A percentile compares a stretch with the other conserved stretches of the same genome.
Evolutionary conservation across 2,888 invertebrate genomes (phyloP).

Genomic region (Antitype chi): DNA sequence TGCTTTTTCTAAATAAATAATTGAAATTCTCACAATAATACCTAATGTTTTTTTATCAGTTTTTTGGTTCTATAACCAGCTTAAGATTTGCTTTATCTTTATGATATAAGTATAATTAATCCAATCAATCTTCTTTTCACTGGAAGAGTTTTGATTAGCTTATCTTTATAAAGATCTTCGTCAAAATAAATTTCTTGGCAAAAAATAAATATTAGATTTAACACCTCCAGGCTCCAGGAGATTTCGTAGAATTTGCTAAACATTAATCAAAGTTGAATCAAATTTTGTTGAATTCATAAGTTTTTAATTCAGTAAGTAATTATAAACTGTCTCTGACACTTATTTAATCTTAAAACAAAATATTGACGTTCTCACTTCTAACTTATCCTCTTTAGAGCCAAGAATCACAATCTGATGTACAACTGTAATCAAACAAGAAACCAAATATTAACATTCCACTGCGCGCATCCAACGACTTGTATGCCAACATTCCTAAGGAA

Average conservation of each 20-base stretch:
- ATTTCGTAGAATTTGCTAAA: slow-evolving; percentile 2
- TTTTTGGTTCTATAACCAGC: not conserved
- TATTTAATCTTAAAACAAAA: slow-evolving; percentile 1
- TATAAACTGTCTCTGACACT: not conserved
- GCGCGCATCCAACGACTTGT: slow-evolving; percentile 14
- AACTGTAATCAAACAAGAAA: slow-evolving; percentile 19
- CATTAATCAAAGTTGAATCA: not conserved
- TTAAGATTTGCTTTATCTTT: not conserved
- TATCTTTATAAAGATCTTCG: not conserved
- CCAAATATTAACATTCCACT: slow-evolving; percentile 44
- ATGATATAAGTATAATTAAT: not conserved
- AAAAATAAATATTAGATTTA: not conserved
- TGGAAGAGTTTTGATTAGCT: not conserved
- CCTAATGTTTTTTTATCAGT: not conserved
- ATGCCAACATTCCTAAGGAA: slow-evolving; percentile 34
- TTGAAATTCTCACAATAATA: too few species aligned
- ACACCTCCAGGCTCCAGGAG: not conserved
- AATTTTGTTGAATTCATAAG: not conserved
- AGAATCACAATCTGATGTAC: slow-evolving; percentile 22
- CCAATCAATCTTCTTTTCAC: slow-evolving; percentile 9
- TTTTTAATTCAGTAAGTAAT: slow-evolving; percentile 14
- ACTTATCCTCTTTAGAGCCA: slow-evolving; percentile 18
- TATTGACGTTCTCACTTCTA: not conserved
- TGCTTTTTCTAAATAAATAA: too few species aligned
- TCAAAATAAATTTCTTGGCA: not conserved